Evolutionary conservation across 2,888 invertebrate genomes (phyloP).

Genomic region (Branchellion lobata): DNA sequence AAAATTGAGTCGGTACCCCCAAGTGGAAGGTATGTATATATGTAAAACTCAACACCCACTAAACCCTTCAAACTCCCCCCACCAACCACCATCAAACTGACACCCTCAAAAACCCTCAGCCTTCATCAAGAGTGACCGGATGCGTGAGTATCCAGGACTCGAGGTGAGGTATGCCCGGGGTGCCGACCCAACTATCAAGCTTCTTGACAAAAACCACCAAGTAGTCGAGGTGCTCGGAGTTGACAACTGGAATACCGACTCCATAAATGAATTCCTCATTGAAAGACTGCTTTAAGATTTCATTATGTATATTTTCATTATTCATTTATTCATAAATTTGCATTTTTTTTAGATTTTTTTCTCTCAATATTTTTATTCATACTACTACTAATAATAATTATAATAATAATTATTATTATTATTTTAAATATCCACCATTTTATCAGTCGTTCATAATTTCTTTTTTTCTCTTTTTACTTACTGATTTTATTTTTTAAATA

Average conservation of each 20-base stretch:
- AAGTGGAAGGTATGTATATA: conserved; percentile 75
- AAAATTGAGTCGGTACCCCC: conserved; percentile 95
- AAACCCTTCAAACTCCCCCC: too few relatives aligned
- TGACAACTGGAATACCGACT: conserved; percentile 97
- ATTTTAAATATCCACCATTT: neutral
- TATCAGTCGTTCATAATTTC: too few relatives aligned
- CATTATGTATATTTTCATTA: conserved; percentile 8
- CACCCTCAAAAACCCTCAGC: conserved; percentile 65
- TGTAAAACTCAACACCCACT: neutral
- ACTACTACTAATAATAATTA: neutral
- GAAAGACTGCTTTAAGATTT: conserved; percentile 71
- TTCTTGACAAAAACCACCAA: conserved; percentile 76
- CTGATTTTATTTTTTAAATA: too few relatives aligned
- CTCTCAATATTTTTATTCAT: neutral
- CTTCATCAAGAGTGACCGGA: conserved; percentile 89
- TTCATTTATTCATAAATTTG: neutral
- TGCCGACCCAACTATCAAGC: conserved; percentile 86
- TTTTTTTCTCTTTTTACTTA: too few relatives aligned
- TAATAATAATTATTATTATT: neutral
- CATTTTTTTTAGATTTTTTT: neutral
- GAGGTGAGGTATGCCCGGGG: conserved; percentile 89
- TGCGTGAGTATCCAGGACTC: conserved; percentile 84
- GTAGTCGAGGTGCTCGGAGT: conserved; percentile 85
- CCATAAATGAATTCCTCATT: conserved; percentile 90
- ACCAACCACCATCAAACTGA: too few relatives aligned